Base-by-base conservation (phyloP, 2,797 vertebrate species). In the Myotis pilosus region DNA sequence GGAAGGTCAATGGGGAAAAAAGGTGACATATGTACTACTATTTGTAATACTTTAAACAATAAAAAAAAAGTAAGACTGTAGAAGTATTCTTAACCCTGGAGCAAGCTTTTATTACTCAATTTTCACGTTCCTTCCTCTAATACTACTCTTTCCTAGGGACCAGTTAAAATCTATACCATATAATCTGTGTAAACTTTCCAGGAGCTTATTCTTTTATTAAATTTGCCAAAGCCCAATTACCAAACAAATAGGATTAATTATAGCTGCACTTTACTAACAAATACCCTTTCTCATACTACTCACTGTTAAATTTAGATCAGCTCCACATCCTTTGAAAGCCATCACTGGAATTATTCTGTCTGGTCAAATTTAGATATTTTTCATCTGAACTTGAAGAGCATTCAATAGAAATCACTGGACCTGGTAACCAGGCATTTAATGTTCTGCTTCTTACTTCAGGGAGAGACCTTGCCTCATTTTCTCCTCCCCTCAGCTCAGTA, bases 131-230 rank as follows among this genome's bases (percentile, higher is more conserved):
- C 22, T 44, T 92, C 16, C 33, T 76, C n/a, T 76, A 92, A 74
- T 15, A 36, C 28, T 51, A n/a, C 16, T 78, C 85, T 84, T 94
- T 91, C 62, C 72, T 51, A 74, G 76, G 60, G 75, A 84, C 66
- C 53, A 95, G 93, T 95, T 96, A 96, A 94, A 95, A 91, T 82
- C 25, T 20, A 7, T 6, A 66, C 47, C 17, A 69, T 62, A 91
- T n/a, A 91, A 81, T 91, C 60, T 47, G 47, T 16, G 36, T 74
- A 6, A 6, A 71, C 41, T 86, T 93, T 86, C 36, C 75, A 15
- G 36, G 33, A 91, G 55, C 20, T 80, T 92, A 68, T 41, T 92
- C 36, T 60, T 87, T 62, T 66, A 87, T 84, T 83, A 87, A 89
- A 86, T 86, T 17, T 92, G 60, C 80, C 49, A 78, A 64, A 60